phyloP scores from a whole-genome alignment of 2,797 vertebrate species.

The Scarus forsteni region DNA sequence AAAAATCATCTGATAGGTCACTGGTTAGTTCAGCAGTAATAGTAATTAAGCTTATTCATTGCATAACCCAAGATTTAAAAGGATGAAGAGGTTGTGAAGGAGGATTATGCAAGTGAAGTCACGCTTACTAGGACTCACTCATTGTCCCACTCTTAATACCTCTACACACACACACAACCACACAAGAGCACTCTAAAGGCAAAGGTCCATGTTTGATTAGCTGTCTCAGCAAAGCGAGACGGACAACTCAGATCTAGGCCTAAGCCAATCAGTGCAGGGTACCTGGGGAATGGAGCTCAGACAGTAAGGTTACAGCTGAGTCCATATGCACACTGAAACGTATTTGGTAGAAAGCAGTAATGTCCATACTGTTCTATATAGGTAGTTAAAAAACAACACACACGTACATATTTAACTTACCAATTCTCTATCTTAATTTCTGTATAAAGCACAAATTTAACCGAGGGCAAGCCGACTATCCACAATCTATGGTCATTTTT shows the following conservation, averaged over 20 bases:
- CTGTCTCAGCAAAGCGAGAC: conserved; percentile 6
- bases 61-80: background rate
- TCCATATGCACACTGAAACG: too few relatives aligned
- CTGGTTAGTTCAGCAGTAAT: background rate
- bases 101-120: background rate
- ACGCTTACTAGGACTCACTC: background rate
- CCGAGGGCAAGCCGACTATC: too few relatives aligned
- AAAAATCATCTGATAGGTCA: conserved; percentile 16
- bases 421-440: too few relatives aligned
- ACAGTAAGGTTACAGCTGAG: conserved; percentile 15
- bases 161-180: background rate
- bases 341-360: too few relatives aligned
- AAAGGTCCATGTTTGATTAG: conserved; percentile 39
- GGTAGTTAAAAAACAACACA: too few relatives aligned
- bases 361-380: too few relatives aligned
- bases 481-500: too few relatives aligned
- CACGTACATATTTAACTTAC: too few relatives aligned
- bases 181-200: background rate
- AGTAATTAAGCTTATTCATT: conserved; percentile 4
- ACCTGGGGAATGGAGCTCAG: conserved; percentile 21
- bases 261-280: conserved; percentile 49
- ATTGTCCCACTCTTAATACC: conserved; percentile 1
- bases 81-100: background rate
- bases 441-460: too few relatives aligned
- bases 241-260: conserved; percentile 38